A percentile compares a stretch with the other conserved stretches of the same genome.
phyloP scores from a whole-genome alignment of 2,113 vertebrate species.

The Osmerus eperlanus region DNA sequence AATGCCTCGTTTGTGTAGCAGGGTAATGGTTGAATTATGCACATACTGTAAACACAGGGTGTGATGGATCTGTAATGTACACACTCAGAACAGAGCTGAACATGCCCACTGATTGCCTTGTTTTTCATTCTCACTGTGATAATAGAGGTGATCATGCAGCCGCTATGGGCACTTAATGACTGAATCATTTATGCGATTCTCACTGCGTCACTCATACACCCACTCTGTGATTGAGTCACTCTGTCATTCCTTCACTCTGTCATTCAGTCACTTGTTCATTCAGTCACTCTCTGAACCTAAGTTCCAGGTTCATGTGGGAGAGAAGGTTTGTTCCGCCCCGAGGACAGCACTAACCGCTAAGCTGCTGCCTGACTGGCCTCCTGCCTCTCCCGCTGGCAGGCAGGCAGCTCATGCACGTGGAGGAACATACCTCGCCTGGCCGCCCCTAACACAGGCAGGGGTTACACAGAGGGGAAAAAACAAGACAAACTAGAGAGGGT shows the following conservation, averaged over 20 bases:
- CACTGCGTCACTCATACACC: constrained; percentile 16
- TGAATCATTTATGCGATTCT: background rate
- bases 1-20: constrained; percentile 32
- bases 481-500: too few species aligned
- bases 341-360: too few species aligned
- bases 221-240: constrained; percentile 12
- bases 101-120: constrained; percentile 31
- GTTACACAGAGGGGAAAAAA: constrained; percentile 58
- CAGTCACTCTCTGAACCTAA: constrained; percentile 29
- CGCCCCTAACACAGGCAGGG: constrained; percentile 23
- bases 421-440: constrained; percentile 51
- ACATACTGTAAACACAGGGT: constrained; percentile 22
- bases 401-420: constrained; percentile 61
- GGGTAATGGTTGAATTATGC: constrained; percentile 38
- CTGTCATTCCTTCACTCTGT: background rate
- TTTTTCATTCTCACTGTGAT: constrained; percentile 33
- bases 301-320: constrained; percentile 29
- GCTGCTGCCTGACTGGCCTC: constrained; percentile 34
- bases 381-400: constrained; percentile 31
- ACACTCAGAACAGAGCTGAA: constrained; percentile 7
- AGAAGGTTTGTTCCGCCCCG: background rate
- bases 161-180: constrained; percentile 21
- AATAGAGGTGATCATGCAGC: constrained; percentile 41
- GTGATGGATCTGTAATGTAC: constrained; percentile 22
- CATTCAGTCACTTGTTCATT: constrained; percentile 5